Percentiles rank a stretch among this genome's conserved stretches.
phyloP scores from a whole-genome alignment of 2,797 vertebrate genomes.

The Micromesistius poutassou region DNA sequence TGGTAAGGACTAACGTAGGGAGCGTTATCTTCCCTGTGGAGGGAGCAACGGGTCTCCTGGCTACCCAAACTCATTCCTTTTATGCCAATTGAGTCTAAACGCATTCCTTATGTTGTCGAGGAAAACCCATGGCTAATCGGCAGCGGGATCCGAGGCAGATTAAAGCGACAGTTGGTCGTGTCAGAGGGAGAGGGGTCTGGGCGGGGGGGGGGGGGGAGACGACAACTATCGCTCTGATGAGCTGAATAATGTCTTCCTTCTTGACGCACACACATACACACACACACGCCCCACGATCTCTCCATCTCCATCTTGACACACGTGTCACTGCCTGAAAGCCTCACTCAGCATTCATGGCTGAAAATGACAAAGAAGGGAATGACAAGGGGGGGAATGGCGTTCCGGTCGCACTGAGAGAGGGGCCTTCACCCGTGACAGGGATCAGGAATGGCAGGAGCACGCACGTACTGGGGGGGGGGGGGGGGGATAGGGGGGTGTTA shows the following conservation, averaged over 20 bases:
- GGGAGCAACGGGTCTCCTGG: neutral
- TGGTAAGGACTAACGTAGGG: neutral
- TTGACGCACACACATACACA: constrained; percentile 16
- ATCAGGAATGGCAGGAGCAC: constrained; percentile 1
- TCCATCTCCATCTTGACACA: neutral
- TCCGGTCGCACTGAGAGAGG: too few relatives aligned
- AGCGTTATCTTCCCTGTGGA: neutral
- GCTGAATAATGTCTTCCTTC: constrained; percentile 61
- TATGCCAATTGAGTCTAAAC: neutral
- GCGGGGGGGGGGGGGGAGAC: constrained; percentile 34
- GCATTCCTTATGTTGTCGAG: neutral
- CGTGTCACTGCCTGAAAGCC: constrained; percentile 27
- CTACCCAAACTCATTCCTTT: neutral
- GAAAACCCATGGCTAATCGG: constrained; percentile 60
- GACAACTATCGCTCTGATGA: constrained; percentile 41
- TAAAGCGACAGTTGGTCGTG: constrained; percentile 52
- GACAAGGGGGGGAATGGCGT: neutral
- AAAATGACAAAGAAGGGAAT: neutral
- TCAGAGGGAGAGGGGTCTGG: constrained; percentile 31
- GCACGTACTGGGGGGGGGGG: too few relatives aligned
- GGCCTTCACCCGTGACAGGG: constrained; percentile 16
- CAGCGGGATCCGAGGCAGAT: constrained; percentile 59
- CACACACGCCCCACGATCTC: neutral
- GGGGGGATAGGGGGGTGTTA: too few relatives aligned
- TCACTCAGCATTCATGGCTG: constrained; percentile 49